These are phyloP conservation scores for Manis pentadactyla DNA, from an alignment of 2,797 vertebrate species.

Conservation along the genomic window DNA sequence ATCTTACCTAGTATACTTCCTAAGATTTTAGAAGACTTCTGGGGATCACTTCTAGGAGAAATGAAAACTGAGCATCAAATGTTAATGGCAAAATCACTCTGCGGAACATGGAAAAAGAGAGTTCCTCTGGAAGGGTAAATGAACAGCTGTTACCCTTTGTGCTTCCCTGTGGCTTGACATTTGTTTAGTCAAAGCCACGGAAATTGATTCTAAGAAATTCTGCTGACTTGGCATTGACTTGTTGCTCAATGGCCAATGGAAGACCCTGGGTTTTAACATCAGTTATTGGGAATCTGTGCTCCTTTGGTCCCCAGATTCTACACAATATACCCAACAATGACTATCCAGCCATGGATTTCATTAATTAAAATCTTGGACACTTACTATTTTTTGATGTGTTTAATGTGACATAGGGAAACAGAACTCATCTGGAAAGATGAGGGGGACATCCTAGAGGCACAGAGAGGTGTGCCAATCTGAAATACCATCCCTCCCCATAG, in stretches of 20 bases:
- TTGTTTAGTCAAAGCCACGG: neutral
- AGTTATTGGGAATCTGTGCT: neutral
- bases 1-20: neutral
- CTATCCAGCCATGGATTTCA: neutral
- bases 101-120: neutral
- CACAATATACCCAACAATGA: neutral
- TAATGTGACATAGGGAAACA: neutral
- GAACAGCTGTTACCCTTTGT: neutral
- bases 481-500: neutral
- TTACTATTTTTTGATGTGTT: neutral
- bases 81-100: neutral
- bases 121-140: neutral
- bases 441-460: neutral
- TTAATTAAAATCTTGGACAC: neutral
- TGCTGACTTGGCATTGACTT: neutral
- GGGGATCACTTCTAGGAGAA: conserved; percentile 5
- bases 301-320: neutral
- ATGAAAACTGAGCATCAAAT: neutral
- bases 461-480: neutral
- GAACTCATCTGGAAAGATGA: neutral
- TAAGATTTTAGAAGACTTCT: conserved; percentile 12
- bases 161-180: neutral
- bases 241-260: neutral
- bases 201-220: neutral
- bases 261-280: neutral